Conservation (phyloP, 1,140 invertebrate species). For the Drosophila pseudoobscura region DNA sequence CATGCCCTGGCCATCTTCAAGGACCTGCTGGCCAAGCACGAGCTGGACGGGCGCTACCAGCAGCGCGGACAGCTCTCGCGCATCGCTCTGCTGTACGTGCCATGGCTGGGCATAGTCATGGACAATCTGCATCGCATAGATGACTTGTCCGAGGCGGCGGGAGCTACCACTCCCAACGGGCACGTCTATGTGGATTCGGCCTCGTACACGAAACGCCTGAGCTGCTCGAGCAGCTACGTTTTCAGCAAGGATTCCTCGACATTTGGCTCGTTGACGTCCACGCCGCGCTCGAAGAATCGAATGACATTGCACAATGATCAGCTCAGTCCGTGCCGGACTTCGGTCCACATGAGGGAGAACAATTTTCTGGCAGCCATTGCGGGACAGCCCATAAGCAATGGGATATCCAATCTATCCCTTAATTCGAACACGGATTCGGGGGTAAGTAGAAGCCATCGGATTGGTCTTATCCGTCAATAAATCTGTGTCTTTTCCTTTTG, state of each 20-base stretch:
- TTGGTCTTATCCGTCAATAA: not conserved
- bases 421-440: slow-evolving; percentile 81
- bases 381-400: slow-evolving; percentile 87
- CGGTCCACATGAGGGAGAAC: slow-evolving; percentile 88
- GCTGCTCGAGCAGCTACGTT: slow-evolving; percentile 84
- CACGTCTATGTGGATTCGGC: slow-evolving; percentile 82
- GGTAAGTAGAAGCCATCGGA: slow-evolving; percentile 33
- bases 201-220: slow-evolving; percentile 84
- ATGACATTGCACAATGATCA: slow-evolving; percentile 85
- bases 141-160: slow-evolving; percentile 66
- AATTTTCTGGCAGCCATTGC: slow-evolving; percentile 91
- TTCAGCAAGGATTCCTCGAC: slow-evolving; percentile 81
- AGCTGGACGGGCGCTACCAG: slow-evolving; percentile 95
- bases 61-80: slow-evolving; percentile 91
- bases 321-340: slow-evolving; percentile 85
- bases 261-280: slow-evolving; percentile 77
- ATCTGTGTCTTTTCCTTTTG: not conserved
- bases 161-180: slow-evolving; percentile 68
- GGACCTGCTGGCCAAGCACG: slow-evolving; percentile 96
- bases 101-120: slow-evolving; percentile 93
- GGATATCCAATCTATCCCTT: slow-evolving; percentile 84
- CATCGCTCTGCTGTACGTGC: slow-evolving; percentile 95
- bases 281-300: slow-evolving; percentile 84
- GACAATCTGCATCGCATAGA: slow-evolving; percentile 90
- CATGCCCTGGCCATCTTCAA: slow-evolving; percentile 91